phyloP scores from a whole-genome alignment of 2,113 vertebrate species.

The Dolichotis patagonum region DNA sequence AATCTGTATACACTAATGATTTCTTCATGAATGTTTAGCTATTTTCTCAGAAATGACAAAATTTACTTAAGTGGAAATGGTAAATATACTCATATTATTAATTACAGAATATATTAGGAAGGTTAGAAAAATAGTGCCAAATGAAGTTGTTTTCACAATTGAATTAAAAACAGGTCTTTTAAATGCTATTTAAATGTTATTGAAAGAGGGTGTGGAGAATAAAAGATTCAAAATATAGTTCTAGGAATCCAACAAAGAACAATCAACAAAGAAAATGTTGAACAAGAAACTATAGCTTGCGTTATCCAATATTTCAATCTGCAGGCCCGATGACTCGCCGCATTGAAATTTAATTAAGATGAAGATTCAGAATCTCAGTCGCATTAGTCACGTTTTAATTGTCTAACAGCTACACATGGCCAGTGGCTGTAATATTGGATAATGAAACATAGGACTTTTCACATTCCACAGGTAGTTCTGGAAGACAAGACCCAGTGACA shows the following conservation, averaged over 20 bases:
- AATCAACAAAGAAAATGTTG: not conserved
- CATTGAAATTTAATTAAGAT: not conserved
- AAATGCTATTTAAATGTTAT: constrained; percentile 11
- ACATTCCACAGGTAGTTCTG: not conserved
- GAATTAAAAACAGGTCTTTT: not conserved
- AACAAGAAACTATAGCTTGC: not conserved
- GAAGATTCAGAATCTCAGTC: not conserved
- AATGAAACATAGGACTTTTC: not conserved
- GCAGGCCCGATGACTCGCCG: not conserved
- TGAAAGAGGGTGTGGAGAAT: not conserved
- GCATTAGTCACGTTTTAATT: not conserved
- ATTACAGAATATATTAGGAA: constrained; percentile 14
- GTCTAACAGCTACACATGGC: not conserved
- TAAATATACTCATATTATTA: not conserved
- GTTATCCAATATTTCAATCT: not conserved
- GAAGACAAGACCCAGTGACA: not conserved
- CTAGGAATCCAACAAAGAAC: not conserved
- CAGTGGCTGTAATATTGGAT: not conserved
- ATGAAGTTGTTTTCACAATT: not conserved
- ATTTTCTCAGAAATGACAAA: not conserved
- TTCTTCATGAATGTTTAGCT: not conserved
- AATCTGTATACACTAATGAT: not conserved
- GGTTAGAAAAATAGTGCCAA: not conserved
- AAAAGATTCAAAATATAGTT: not conserved
- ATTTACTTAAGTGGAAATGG: not conserved